These are phyloP conservation scores for Venusia cambrica DNA, from an alignment of 2,888 invertebrate species.

Conservation along the genomic window DNA sequence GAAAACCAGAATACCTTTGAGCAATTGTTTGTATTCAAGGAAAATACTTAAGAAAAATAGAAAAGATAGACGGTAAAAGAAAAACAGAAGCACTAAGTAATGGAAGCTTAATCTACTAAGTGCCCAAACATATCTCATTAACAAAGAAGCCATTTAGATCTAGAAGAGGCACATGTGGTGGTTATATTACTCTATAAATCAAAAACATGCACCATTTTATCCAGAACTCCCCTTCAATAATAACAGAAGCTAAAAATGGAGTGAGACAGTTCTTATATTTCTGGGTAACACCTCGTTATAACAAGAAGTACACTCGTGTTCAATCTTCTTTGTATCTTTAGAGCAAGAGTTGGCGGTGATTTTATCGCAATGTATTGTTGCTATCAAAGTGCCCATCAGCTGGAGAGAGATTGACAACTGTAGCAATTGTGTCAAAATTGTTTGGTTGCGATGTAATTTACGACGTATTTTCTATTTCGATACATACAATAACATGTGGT, in stretches of 20 bases:
- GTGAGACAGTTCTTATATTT: conserved; percentile 7
- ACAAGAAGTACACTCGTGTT: conserved; percentile 16
- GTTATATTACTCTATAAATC: conserved; percentile 37
- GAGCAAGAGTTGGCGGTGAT: conserved; percentile 13
- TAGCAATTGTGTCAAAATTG: conserved; percentile 14
- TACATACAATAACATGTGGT: too few species aligned
- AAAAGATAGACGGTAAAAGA: conserved; percentile 6
- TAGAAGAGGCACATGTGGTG: conserved; percentile 36
- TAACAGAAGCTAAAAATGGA: background rate
- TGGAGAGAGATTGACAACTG: conserved; percentile 20
- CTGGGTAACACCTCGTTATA: conserved; percentile 24
- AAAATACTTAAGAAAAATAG: conserved; percentile 6
- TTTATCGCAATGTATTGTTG: conserved; percentile 13
- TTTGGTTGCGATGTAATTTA: conserved; percentile 15
- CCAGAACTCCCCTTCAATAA: conserved; percentile 23
- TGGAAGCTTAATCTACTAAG: conserved; percentile 27
- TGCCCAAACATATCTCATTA: conserved; percentile 37
- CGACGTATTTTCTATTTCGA: conserved; percentile 13
- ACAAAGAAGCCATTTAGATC: conserved; percentile 35
- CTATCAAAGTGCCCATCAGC: conserved; percentile 28
- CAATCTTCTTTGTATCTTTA: conserved; percentile 6
- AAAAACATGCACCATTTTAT: conserved; percentile 28
- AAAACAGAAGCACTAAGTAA: conserved; percentile 24
- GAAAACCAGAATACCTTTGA: too few species aligned
- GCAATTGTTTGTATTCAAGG: background rate